Percentiles rank a stretch among this genome's conserved stretches.
These are phyloP conservation scores for Synergus umbraculus DNA, from an alignment of 2,888 invertebrate species.

Conservation along the genomic window DNA sequence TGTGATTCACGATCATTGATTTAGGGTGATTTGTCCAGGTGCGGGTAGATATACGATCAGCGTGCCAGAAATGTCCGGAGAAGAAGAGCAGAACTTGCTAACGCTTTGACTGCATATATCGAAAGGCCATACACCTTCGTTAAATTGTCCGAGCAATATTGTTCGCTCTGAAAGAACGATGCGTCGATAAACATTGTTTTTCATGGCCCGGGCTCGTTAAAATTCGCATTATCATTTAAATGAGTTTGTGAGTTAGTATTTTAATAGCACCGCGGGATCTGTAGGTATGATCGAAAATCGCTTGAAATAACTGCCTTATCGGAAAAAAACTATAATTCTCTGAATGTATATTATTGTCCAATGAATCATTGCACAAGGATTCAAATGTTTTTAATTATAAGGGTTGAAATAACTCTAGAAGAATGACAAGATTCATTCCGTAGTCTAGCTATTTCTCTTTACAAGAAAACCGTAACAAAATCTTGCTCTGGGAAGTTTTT, in stretches of 20 bases:
- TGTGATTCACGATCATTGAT: constrained; percentile 52
- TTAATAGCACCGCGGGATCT: constrained; percentile 19
- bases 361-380: not conserved
- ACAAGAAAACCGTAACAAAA: constrained; percentile 35
- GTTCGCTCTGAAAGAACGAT: constrained; percentile 13
- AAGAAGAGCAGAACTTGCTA: not conserved
- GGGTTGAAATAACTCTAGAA: not conserved
- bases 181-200: constrained; percentile 36
- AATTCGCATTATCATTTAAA: constrained; percentile 35
- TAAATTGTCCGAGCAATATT: constrained; percentile 31
- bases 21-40: constrained; percentile 52
- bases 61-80: constrained; percentile 40
- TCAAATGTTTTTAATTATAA: not conserved
- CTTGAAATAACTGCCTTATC: constrained; percentile 14
- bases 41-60: constrained; percentile 54
- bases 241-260: constrained; percentile 31
- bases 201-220: constrained; percentile 31
- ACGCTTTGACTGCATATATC: constrained; percentile 19
- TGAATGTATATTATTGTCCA: not conserved
- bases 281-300: not conserved
- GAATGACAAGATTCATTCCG: not conserved
- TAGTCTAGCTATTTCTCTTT: not conserved
- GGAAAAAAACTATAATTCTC: not conserved
- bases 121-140: constrained; percentile 26
- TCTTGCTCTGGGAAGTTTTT: constrained; percentile 25